Evolutionary conservation across 2,797 vertebrate species (phyloP), one percentile per base, ranked within the genome.

Genomic region (Numenius phaeopus): DNA sequence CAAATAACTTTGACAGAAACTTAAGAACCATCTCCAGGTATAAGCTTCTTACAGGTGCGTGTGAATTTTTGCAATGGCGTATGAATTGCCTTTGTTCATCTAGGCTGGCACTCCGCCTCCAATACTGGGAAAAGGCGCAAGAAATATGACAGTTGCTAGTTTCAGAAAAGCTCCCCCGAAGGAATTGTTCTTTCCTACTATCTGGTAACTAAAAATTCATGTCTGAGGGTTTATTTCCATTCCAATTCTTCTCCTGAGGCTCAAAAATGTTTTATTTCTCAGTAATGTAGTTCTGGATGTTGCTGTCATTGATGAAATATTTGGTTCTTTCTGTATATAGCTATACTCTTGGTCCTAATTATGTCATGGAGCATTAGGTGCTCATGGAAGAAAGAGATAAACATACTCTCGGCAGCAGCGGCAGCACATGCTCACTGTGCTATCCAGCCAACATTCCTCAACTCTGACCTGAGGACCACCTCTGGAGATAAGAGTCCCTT

Each of bases 401-500:
- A 55, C 52, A 16, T 37, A 14, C 39, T 37, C 30, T 26, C 55
- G 57, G 58, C 72, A 87, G 94, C 89, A 87, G 69, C 29, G 2
- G 85, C 91, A 95, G 93, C 87, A 80, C 91, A 67, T 75, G 71
- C 64, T 95, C 54, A 2, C 0, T 3, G 3, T 39, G 65, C 73
- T 90, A 4, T 22, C 59, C 81, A 44, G 95, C 90, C 95, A 96
- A 87, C 95, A 93, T 96, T 97, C 95, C 87, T 95, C 88, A 90
- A n/a, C 96, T 80, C 90, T 94, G 97, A 95, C 86, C 96, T 5
- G 21, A 85, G 75, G 91, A 96, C 94, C 95, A 95, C 95, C 94
- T 96, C 94, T 90, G 88, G 92, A 95, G 90, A 92, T 89, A 93
- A 91, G 86, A 96, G 93, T 89, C 42, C 59, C 67, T 91, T 66